Evolutionary conservation across 2,113 vertebrate species (phyloP).

Genomic region (Emberiza fucata): DNA sequence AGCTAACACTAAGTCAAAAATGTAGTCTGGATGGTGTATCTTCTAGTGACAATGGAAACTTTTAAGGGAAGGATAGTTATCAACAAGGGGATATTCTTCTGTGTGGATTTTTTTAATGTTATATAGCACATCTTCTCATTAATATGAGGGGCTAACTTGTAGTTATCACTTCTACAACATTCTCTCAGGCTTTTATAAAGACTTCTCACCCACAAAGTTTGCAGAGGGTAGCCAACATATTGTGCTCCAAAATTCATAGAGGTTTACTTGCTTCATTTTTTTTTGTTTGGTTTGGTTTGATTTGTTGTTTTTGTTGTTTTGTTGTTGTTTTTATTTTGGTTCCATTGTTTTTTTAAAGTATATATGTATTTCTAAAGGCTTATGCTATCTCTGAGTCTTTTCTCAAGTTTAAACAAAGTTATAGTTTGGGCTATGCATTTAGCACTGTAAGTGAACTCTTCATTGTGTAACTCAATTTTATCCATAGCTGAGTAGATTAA

Average conservation of each 20-base stretch:
- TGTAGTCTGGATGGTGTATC: background rate
- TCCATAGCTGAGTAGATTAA: background rate
- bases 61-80: background rate
- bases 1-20: background rate
- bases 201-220: accelerated
- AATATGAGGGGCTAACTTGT: background rate
- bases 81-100: background rate
- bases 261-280: background rate
- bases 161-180: background rate
- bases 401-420: background rate
- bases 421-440: background rate
- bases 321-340: background rate
- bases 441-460: background rate
- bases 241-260: background rate
- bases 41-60: background rate
- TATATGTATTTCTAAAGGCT: background rate
- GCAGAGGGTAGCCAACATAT: background rate
- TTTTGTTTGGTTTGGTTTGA: background rate
- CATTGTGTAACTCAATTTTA: background rate
- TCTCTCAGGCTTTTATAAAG: background rate
- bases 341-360: background rate
- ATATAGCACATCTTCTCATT: background rate
- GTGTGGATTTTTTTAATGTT: background rate
- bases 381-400: background rate
- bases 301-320: no score